These are phyloP conservation scores for Caretta caretta DNA, from an alignment of 2,113 vertebrate species.

Conservation along the genomic window DNA sequence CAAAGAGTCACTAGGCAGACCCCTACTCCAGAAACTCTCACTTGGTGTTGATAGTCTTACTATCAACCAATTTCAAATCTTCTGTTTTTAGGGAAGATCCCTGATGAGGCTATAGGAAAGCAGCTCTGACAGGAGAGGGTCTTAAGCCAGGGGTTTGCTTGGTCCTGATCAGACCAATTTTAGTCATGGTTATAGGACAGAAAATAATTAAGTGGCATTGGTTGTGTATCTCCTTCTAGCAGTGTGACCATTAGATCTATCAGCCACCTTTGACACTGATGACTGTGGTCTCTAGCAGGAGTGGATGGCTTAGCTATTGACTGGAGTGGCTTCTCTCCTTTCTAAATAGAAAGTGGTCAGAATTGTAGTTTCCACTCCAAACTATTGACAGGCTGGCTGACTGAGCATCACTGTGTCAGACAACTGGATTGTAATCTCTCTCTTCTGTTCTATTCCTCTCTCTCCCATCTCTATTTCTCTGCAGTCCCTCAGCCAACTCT, in stretches of 20 bases:
- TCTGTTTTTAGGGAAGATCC: neutral
- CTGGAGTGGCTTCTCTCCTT: neutral
- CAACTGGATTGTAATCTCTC: neutral
- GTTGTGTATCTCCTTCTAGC: neutral
- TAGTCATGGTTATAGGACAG: neutral
- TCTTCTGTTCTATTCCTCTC: neutral
- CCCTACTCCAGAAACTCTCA: neutral
- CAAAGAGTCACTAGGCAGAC: neutral
- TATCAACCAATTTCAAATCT: neutral
- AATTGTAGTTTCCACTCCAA: neutral
- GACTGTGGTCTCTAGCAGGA: neutral
- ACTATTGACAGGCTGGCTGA: neutral
- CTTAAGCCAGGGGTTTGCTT: neutral
- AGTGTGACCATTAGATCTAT: neutral
- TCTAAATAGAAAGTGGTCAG: neutral
- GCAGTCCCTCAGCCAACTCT: neutral
- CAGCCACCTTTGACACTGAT: neutral
- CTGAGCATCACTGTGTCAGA: neutral
- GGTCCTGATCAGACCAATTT: neutral
- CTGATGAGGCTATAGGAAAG: neutral
- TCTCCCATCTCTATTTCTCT: neutral
- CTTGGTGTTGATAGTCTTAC: fast-evolving
- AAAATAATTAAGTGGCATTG: neutral
- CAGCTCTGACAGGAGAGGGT: neutral
- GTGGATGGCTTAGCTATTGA: neutral